Evolutionary conservation across 2,888 invertebrate genomes (phyloP).

Genomic region (Hirtodrosophila histrioides): DNA sequence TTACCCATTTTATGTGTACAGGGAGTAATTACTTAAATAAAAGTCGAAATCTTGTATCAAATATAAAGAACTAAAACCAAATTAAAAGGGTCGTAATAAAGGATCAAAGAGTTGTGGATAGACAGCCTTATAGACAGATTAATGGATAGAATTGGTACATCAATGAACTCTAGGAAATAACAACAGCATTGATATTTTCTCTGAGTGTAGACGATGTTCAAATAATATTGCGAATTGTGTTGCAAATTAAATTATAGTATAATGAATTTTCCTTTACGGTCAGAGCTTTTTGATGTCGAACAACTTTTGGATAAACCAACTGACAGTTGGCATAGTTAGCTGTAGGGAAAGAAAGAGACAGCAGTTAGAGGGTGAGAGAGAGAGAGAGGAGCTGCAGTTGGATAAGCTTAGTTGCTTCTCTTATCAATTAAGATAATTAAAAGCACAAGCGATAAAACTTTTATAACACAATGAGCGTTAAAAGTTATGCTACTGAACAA

Average conservation of each 20-base stretch:
- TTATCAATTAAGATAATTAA: slow-evolving; percentile 52
- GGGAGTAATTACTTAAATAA: too few species aligned
- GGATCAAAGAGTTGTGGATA: too few species aligned
- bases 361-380: slow-evolving; percentile 3
- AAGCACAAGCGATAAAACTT: slow-evolving; percentile 27
- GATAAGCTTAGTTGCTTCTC: slow-evolving; percentile 6
- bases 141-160: too few species aligned
- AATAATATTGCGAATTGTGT: slow-evolving; percentile 74
- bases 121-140: too few species aligned
- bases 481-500: slow-evolving; percentile 11
- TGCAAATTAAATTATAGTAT: slow-evolving; percentile 59
- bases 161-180: too few species aligned
- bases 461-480: slow-evolving; percentile 13
- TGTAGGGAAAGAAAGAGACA: not conserved
- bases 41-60: too few species aligned
- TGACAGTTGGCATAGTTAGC: slow-evolving; percentile 2
- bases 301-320: slow-evolving; percentile 23
- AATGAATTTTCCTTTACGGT: slow-evolving; percentile 47
- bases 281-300: slow-evolving; percentile 38
- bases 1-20: too few species aligned
- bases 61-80: too few species aligned
- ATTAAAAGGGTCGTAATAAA: too few species aligned
- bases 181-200: not conserved
- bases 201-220: slow-evolving; percentile 40
- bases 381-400: not conserved